Conservation (phyloP, 2,113 vertebrate species). For the Oncorhynchus tshawytscha region DNA sequence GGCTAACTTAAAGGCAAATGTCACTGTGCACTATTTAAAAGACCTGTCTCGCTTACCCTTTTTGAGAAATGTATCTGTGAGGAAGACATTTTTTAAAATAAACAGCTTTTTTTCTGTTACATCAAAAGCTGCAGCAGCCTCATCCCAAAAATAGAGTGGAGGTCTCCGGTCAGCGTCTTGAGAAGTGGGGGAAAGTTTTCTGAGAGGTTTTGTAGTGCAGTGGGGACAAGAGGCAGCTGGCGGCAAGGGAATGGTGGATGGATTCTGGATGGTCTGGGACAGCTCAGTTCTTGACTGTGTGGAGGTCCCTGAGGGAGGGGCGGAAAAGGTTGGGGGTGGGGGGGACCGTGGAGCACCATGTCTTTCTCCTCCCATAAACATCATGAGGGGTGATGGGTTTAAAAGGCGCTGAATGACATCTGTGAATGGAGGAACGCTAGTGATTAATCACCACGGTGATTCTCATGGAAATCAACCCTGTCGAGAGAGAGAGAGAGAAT, state of each 20-base stretch:
- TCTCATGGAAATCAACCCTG: constrained; percentile 72
- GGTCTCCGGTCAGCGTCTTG: neutral
- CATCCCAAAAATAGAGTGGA: neutral
- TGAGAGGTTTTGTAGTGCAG: neutral
- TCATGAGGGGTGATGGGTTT: constrained; percentile 67
- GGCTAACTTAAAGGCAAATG: neutral
- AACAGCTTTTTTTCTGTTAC: neutral
- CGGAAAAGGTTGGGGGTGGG: neutral
- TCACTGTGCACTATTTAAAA: neutral
- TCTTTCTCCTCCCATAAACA: constrained; percentile 68
- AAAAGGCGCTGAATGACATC: constrained; percentile 73
- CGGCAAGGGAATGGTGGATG: neutral
- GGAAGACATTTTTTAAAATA: neutral
- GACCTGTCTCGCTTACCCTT: neutral
- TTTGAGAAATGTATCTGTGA: neutral
- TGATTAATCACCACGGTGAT: constrained; percentile 73
- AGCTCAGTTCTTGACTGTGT: constrained; percentile 52
- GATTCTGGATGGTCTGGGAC: neutral
- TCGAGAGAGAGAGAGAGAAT: constrained; percentile 18
- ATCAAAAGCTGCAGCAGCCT: neutral
- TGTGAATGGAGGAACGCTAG: constrained; percentile 66
- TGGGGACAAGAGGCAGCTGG: constrained; percentile 28
- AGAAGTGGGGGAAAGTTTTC: neutral
- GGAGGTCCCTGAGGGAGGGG: constrained; percentile 65
- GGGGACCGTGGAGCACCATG: constrained; percentile 43